Base-by-base conservation (phyloP, 2,797 vertebrate genomes). In the Basileuterus tristriatus region DNA sequence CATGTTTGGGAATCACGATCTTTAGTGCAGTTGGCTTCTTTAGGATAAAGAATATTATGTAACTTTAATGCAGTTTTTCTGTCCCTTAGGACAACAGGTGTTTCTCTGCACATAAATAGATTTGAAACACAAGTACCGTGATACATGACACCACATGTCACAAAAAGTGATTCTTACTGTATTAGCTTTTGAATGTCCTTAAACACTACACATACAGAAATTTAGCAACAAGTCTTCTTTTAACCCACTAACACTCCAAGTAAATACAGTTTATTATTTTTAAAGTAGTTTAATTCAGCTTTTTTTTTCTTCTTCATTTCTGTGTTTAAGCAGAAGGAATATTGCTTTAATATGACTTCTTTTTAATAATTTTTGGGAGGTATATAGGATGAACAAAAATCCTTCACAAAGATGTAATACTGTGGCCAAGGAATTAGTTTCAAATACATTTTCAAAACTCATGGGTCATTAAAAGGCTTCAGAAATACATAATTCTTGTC, bases 401-500 rank as follows among this genome's bases (percentile, higher is more conserved):
- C 34, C 26, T 74, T 82, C 18, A 52, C 8, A 81, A 77, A 58
- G 32, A 5, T n/a, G 30, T 0, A 30, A 5, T 43, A 32, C 9
- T 46, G 11, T 58, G 49, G 39, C 34, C n/a, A 78, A 23, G 24
- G 2, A 82, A 65, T 22, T 41, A 30, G 8, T 46, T 84, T 77
- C 26, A 44, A 84, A 64, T 41, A 30, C 0, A 46, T 62, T 82
- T 74, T 30, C 21, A 43, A 50, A 41, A 8, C 26, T 76, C 56
- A 27, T 4, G 12, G 5, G 5, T 52, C 12, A 34, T 36, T 46
- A 5, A 52, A 90, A 58, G 29, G 4, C 15, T 90, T 67, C 21
- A 58, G 27, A 85, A 82, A 65, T 24, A 20, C 0, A 0, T 27
- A n/a, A 19, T 32, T 65, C 13, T n/a, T 52, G 12, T 21, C 43